A percentile compares a stretch with the other conserved stretches of the same genome.
Conservation (phyloP, 1,140 invertebrate species). For the Anadara kagoshimensis region DNA sequence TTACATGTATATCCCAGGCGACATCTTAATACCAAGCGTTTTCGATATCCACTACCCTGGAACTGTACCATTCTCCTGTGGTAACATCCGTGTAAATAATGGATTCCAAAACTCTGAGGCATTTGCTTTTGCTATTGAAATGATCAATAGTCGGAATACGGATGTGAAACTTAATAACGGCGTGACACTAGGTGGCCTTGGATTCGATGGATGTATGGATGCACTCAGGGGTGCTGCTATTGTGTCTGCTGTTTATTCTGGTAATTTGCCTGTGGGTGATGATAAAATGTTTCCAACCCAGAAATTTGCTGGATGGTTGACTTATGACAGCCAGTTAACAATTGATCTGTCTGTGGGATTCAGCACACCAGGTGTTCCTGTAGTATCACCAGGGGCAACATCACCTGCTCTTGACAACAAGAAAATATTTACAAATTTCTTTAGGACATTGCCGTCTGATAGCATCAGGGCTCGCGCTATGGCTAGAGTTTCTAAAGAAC, state of each 20-base stretch:
- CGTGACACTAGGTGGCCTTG: constrained; percentile 78
- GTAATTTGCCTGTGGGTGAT: constrained; percentile 38
- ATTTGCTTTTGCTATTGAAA: constrained; percentile 63
- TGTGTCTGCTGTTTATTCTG: constrained; percentile 55
- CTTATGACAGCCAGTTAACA: constrained; percentile 61
- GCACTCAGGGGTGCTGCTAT: constrained; percentile 50
- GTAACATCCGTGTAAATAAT: constrained; percentile 47
- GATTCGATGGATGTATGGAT: constrained; percentile 66
- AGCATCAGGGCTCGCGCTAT: constrained; percentile 85
- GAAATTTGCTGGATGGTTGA: constrained; percentile 57
- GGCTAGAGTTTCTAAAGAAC: constrained; percentile 58
- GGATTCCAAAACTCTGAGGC: constrained; percentile 68
- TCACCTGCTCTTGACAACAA: constrained; percentile 84
- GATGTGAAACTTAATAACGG: constrained; percentile 74
- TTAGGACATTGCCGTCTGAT: constrained; percentile 87
- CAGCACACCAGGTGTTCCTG: constrained; percentile 43
- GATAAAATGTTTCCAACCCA: constrained; percentile 31
- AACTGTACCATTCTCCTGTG: constrained; percentile 56
- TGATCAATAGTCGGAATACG: constrained; percentile 57
- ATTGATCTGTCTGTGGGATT: constrained; percentile 55
- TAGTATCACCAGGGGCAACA: constrained; percentile 75
- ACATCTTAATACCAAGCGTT: constrained; percentile 64
- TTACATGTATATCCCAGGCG: constrained; percentile 59
- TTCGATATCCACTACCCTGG: constrained; percentile 66
- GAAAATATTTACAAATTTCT: constrained; percentile 83